Evolutionary conservation across 2,888 invertebrate genomes (phyloP), one percentile per base, ranked within the genome.

Genomic region (Cheilosia pagana): DNA sequence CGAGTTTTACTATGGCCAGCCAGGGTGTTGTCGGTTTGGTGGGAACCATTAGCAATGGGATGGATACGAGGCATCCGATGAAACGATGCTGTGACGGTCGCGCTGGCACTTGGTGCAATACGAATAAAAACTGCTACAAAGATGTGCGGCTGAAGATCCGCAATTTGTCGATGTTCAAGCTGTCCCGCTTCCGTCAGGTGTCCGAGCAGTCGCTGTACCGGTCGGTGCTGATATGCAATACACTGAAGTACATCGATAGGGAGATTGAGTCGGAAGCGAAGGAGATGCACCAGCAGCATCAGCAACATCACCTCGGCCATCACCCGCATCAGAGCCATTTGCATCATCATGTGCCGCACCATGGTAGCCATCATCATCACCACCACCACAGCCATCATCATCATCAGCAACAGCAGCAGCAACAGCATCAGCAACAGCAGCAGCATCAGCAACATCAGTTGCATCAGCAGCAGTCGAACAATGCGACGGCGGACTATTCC

Each of bases 211-310:
- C 97, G 83, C 93, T 98, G 79, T 94, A 97, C 88, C 95, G 97
- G 86, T 98, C 97, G 59, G 98, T 98, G 90, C 95, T 98, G 86
- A 98, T 98, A 89, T 97, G 97, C 93, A 98, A 98, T 92, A 98
- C 98, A 74, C 92, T 98, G 87, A 95, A 97, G 90, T 95, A 95
- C 91, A 95, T 98, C 90, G 98, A 98, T 92, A 94, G 96, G 72
- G 98, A 98, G 92, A 96, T 98, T 94, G 97, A 97, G 91, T 93
- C 94, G 78, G 95, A 95, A 91, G 93, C 93, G 87, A 90, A 92
- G 87, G 92, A 90, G 88, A 48, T 91, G 83, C 91, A 91, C 43
- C 90, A 90, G 53, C 89, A 89, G 59, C 89, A 35, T 12, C 35
- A 89, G 2, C 88, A 88, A 0, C 81, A 87, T 71, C 79, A 81